Base-by-base conservation (phyloP, 2,113 vertebrate genomes). In the Accipiter virgatus region DNA sequence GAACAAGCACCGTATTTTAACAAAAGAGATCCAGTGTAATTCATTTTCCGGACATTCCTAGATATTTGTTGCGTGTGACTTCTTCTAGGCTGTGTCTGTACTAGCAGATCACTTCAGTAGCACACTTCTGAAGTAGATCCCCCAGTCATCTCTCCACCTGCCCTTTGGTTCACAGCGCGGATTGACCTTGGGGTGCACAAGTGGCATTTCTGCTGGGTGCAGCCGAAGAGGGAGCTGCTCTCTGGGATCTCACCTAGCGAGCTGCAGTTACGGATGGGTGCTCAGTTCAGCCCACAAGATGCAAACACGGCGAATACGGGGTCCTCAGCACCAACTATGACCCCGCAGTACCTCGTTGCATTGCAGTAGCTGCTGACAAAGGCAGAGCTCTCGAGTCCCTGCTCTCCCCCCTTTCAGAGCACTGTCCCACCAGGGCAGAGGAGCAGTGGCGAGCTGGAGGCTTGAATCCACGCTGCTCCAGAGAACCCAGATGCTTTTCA, bases 401-500 rank as follows among this genome's bases (percentile, higher is more conserved):
- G 73, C 38, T 42, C 32, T 43, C 11, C 31, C 34, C 52, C 43
- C 38, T 36, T 81, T 43, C 47, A 26, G 26, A 88, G 55, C 42
- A 9, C 48, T 68, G 52, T 74, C 34, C 68, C 1, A 0, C 27
- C 4, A 1, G 67, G 36, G 47, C 77, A 75, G 81, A 59, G 87
- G 61, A 74, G 53, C 36, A 38, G 36, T n/a, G 62, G 22, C 34
- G 72, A 84, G 27, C 36, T 68, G 82, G 36, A 86, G 26, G 36
- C 34, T 52, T 45, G n/a, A 70, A 58, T 53, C 42, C 21, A 0
- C 26, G 19, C 36, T 71, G n/a, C 67, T 93, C 78, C 63, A 72
- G 50, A 36, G 66, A 93, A 5, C 62, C 53, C 70, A 75, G 66
- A 61, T 87, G 80, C 65, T 93, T 96, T 90, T 61, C 58, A 77